These are phyloP conservation scores for Eupithecia exiguata DNA, from an alignment of 2,888 invertebrate genomes.

Conservation along the genomic window DNA sequence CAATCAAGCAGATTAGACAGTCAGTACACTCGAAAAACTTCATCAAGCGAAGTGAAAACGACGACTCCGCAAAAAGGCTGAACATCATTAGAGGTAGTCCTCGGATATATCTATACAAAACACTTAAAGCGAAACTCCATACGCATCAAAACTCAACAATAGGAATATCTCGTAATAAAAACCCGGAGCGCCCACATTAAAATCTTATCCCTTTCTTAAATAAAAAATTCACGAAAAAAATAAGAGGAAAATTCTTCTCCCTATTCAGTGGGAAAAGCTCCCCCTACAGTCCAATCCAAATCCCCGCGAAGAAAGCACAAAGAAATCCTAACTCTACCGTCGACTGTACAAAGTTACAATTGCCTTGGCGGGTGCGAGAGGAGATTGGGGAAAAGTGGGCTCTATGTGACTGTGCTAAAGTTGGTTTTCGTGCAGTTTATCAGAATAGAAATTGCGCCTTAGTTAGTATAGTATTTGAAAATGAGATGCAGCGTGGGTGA, in stretches of 20 bases:
- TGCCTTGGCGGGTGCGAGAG: slow-evolving; percentile 54
- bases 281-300: slow-evolving; percentile 57
- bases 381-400: slow-evolving; percentile 53
- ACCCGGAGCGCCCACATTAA: slow-evolving; percentile 80
- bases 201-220: slow-evolving; percentile 85
- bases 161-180: slow-evolving; percentile 80
- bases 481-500: slow-evolving; percentile 80
- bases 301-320: slow-evolving; percentile 62
- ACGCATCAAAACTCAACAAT: slow-evolving; percentile 80
- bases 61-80: slow-evolving; percentile 48
- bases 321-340: slow-evolving; percentile 74
- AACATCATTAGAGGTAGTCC: slow-evolving; percentile 72
- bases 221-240: slow-evolving; percentile 84
- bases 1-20: slow-evolving; percentile 1
- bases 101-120: slow-evolving; percentile 73
- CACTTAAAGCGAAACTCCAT: slow-evolving; percentile 80
- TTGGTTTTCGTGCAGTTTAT: slow-evolving; percentile 60
- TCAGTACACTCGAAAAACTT: slow-evolving; percentile 35
- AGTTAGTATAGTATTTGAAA: slow-evolving; percentile 78
- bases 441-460: slow-evolving; percentile 67
- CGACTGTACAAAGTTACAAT: slow-evolving; percentile 72
- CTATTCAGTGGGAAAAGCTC: slow-evolving; percentile 71
- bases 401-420: slow-evolving; percentile 58
- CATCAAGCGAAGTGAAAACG: slow-evolving; percentile 43
- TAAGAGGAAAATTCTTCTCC: slow-evolving; percentile 71